Evolutionary conservation across 2,113 vertebrate species (phyloP).

Genomic region (Neotragus moschatus): DNA sequence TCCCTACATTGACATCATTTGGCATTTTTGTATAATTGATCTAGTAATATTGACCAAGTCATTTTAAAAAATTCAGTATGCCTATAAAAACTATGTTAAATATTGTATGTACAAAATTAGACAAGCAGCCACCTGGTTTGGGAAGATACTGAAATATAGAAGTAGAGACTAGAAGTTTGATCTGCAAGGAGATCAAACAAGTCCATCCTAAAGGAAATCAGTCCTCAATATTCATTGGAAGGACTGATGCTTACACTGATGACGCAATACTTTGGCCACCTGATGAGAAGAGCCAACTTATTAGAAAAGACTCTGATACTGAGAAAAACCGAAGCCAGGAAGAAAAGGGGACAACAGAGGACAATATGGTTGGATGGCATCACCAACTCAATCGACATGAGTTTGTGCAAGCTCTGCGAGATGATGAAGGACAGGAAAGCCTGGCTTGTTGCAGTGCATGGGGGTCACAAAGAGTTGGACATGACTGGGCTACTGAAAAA

Average conservation of each 20-base stretch:
- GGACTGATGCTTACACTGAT: neutral
- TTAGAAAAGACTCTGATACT: neutral
- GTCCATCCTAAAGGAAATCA: neutral
- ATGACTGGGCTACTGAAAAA: neutral
- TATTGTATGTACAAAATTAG: neutral
- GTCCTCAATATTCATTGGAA: neutral
- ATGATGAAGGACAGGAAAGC: neutral
- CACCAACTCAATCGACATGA: neutral
- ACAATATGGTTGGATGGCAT: neutral
- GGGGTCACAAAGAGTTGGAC: neutral
- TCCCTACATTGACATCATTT: neutral
- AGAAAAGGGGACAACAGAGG: neutral
- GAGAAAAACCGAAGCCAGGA: neutral
- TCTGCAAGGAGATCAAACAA: neutral
- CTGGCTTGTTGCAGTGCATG: neutral
- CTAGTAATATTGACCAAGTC: neutral
- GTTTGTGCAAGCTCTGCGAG: neutral
- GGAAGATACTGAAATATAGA: neutral
- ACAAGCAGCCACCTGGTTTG: neutral
- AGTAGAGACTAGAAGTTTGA: neutral
- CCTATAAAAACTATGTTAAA: neutral
- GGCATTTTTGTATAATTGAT: neutral
- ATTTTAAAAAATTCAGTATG: neutral
- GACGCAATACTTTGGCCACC: neutral
- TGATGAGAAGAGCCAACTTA: neutral